Percentiles rank a stretch among this genome's conserved stretches.
phyloP scores from a whole-genome alignment of 2,797 vertebrate species.

The Arrhamphus sclerolepis region DNA sequence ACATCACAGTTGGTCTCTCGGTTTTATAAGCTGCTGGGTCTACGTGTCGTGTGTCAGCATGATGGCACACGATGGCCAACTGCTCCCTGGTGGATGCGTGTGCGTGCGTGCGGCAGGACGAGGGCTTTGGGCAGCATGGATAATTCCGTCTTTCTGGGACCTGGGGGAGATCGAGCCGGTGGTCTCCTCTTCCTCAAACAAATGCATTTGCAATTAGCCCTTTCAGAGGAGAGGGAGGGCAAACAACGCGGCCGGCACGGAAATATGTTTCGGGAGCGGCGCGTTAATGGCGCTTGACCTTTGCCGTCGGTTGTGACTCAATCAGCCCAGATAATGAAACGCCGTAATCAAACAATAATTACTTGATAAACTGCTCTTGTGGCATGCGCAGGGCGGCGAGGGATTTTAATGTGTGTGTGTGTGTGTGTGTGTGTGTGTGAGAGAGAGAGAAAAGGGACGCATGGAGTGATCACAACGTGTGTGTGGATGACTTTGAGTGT shows the following conservation, averaged over 20 bases:
- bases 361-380: slow-evolving; percentile 85
- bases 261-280: slow-evolving; percentile 78
- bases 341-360: slow-evolving; percentile 89
- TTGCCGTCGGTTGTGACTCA: slow-evolving; percentile 84
- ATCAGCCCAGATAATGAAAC: slow-evolving; percentile 87
- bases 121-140: slow-evolving; percentile 69
- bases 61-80: no score
- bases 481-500: slow-evolving; percentile 26
- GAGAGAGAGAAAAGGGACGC: slow-evolving; percentile 26
- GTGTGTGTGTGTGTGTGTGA: slow-evolving; percentile 25
- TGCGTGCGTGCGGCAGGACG: no score
- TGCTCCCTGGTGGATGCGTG: slow-evolving; percentile 34
- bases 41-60: no score
- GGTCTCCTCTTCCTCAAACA: slow-evolving; percentile 82
- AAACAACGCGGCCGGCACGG: slow-evolving; percentile 70
- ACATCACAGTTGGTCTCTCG: no score
- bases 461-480: slow-evolving; percentile 37
- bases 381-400: slow-evolving; percentile 65
- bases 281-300: slow-evolving; percentile 85
- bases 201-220: slow-evolving; percentile 86
- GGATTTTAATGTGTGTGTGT: slow-evolving; percentile 59
- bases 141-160: slow-evolving; percentile 70
- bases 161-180: slow-evolving; percentile 53
- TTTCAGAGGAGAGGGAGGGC: slow-evolving; percentile 81
- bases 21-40: no score